A percentile compares a stretch with the other conserved stretches of the same genome.
phyloP scores from a whole-genome alignment of 2,113 vertebrate species.

The Percopsis transmontana region DNA sequence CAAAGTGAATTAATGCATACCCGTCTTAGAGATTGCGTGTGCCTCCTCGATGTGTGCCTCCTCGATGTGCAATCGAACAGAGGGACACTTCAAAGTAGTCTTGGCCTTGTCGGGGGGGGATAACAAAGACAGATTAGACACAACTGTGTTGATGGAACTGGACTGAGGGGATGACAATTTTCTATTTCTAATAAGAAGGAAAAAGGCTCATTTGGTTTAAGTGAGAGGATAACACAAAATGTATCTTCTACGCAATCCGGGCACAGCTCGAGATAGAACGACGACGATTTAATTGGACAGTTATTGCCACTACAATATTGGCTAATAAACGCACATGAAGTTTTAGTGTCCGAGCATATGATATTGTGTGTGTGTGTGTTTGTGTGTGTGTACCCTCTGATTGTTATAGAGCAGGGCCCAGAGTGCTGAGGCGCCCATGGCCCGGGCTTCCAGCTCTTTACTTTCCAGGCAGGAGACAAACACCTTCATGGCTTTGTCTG shows the following conservation, averaged over 20 bases:
- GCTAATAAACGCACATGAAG: conserved; percentile 13
- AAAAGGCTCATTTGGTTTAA: conserved; percentile 8
- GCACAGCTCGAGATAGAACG: background rate
- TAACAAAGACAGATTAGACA: conserved; percentile 24
- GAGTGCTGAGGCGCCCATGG: conserved; percentile 88
- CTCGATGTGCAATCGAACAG: conserved; percentile 86
- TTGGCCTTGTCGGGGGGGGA: conserved; percentile 84
- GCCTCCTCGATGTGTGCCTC: conserved; percentile 85
- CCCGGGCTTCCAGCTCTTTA: conserved; percentile 72
- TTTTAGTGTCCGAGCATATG: background rate
- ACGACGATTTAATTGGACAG: conserved; percentile 29
- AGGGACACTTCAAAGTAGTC: conserved; percentile 89
- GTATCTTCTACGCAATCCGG: conserved; percentile 5
- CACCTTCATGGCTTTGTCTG: conserved; percentile 84
- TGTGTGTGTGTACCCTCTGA: conserved; percentile 83
- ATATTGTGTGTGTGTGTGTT: background rate
- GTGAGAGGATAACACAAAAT: conserved; percentile 7
- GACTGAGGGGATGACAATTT: background rate
- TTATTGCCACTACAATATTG: conserved; percentile 13
- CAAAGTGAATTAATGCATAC: conserved; percentile 69
- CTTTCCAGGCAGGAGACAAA: conserved; percentile 85
- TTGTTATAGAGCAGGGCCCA: conserved; percentile 94
- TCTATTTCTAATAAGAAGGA: conserved; percentile 10
- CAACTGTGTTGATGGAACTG: conserved; percentile 5
- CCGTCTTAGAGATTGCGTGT: conserved; percentile 79